Base-by-base conservation (phyloP, 2,797 vertebrate genomes). In the Melanotaenia pygmaea region DNA sequence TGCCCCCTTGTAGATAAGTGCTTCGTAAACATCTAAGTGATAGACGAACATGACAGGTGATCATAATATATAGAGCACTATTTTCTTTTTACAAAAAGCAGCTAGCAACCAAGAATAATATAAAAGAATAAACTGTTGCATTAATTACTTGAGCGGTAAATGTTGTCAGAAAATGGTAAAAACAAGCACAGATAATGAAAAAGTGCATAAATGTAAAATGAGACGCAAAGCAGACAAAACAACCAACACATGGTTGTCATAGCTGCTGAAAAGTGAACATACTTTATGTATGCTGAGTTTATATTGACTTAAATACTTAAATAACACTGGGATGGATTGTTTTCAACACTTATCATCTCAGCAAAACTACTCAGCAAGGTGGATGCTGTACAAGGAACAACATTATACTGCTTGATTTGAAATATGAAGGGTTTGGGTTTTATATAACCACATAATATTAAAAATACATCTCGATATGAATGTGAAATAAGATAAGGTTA, bases 1-100 rank as follows among this genome's bases (percentile, higher is more conserved):
- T 66, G 63, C 18, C 28, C 35, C n/a, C 28, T 71, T 35, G 69
- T 71, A 54, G 37, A 58, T 45, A 24, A 45, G 2, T 45, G 26
- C 16, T 56, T 53, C 2, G 1, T 32, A 54, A 62, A 18, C 8
- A 40, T 30, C 14, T 0, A 54, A 18, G 12, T 3, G n/a, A 67
- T 18, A 4, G 3, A 13, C 22, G 50, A 28, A 67, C 28, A 67
- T 47, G 38, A 30, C 22, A 24, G 8, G 18, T 22, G 30, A 63
- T 45, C 26, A 63, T 40, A 20, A n/a, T 20, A n/a, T 47, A 14
- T 47, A 18, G 16, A 6, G 16, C 8, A 47, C 32, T 32, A 32
- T 32, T 32, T 32, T 32, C 32, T 13, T 43, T 43, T 43, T 43
- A 16, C 1, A 14, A 40, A 16, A 43, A 43, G 38, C 4, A 13